Evolutionary conservation across 2,888 invertebrate genomes (phyloP), one percentile per base, ranked within the genome.

Genomic region (Fabriciana adippe): DNA sequence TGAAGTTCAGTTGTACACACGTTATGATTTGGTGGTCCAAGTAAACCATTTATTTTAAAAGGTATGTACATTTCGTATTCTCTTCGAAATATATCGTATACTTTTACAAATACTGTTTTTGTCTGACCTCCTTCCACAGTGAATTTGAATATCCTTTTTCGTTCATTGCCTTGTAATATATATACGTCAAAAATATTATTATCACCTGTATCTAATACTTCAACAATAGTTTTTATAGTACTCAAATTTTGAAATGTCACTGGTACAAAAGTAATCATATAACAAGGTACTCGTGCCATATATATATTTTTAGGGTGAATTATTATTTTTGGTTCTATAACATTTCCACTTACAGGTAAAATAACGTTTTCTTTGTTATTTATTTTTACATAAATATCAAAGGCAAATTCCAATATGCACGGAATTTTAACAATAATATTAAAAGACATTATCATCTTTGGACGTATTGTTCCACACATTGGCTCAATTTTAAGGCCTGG

Each of bases 1-100:
- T 80, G 81, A 51, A 90, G 76, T 76, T 90, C 88, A 31, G 85
- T 86, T 13, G 90, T 85, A 57, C 70, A 73, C 35, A 78, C 55
- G 76, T 82, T 75, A 76, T 83, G 68, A 72, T 83, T 74, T 6
- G 93, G 91, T 8, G 95, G 94, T 0, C 95, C 95, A 59, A 95
- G 74, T 54, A 94, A 79, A 64, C 88, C 89, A 75, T 95, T 95
- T 18, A 95, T 83, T 75, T 93, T 86, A 68, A 94, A 88, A 0
- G 95, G 95, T 63, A 95, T 83, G 73, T 87, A 93, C 80, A 94
- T 93, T 63, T 93, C 92, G 76, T 94, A 94, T 69, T 93, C 93
- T 71, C 90, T 82, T 61, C 89, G 81, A 77, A 83, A 90, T 73
- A 80, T 73, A 71, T 90, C 90, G 71, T 67, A 81, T 15, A 92